phyloP scores from a whole-genome alignment of 2,888 invertebrate genomes.

The Ophraella communa region DNA sequence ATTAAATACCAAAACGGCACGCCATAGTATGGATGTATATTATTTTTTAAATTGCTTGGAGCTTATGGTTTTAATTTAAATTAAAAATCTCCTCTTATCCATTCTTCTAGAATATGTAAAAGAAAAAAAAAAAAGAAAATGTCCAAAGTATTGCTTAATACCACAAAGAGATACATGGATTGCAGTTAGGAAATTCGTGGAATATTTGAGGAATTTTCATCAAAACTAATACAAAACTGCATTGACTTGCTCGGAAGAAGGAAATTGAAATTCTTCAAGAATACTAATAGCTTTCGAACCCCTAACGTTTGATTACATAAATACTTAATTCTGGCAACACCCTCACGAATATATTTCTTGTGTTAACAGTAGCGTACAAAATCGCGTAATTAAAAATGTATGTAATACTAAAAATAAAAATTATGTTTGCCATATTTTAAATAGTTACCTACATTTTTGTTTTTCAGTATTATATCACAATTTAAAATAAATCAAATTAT shows the following conservation, averaged over 20 bases:
- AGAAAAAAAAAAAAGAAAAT: background rate
- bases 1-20: no score
- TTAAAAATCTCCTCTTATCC: background rate
- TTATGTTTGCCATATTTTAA: background rate
- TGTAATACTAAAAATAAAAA: background rate
- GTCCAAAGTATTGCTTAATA: background rate
- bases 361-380: conserved; percentile 38
- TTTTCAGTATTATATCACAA: no score
- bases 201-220: conserved; percentile 17
- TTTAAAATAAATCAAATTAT: no score
- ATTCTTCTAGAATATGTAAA: background rate
- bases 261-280: conserved; percentile 37
- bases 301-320: conserved; percentile 47
- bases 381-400: background rate
- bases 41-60: no score
- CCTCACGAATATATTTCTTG: conserved; percentile 45
- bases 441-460: no score
- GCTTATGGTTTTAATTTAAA: background rate
- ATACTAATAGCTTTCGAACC: conserved; percentile 34
- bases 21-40: no score
- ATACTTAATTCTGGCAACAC: conserved; percentile 44
- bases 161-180: conserved; percentile 1
- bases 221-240: conserved; percentile 11
- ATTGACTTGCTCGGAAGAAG: conserved; percentile 4
- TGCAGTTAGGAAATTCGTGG: background rate